Evolutionary conservation across 2,797 vertebrate species (phyloP).

Genomic region (Coregonus suidteri): DNA sequence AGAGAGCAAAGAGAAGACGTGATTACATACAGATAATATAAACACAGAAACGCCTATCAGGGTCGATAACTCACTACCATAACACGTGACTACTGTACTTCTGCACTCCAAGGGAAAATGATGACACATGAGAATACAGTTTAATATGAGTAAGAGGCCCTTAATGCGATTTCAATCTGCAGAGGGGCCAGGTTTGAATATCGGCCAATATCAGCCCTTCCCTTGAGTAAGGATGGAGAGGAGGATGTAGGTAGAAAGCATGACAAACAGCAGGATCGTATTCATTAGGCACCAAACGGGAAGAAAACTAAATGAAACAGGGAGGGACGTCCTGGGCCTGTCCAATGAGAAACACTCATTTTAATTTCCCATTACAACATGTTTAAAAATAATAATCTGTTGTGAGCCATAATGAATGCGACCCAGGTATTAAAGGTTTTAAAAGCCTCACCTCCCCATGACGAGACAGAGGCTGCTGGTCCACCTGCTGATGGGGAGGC

Average conservation of each 20-base stretch:
- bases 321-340: not conserved
- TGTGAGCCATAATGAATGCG: no score
- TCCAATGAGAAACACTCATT: not conserved
- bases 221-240: not conserved
- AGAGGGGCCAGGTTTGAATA: slow-evolving; percentile 15
- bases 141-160: slow-evolving; percentile 23
- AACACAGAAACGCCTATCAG: no score
- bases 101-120: not conserved
- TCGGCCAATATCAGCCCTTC: not conserved
- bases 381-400: no score
- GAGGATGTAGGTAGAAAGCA: not conserved
- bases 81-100: not conserved
- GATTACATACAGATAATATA: no score
- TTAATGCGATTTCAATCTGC: slow-evolving; percentile 22
- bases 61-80: not conserved
- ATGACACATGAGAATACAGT: not conserved
- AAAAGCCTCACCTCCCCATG: slow-evolving; percentile 91
- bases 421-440: no score
- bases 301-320: not conserved
- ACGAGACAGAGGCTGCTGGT: slow-evolving; percentile 71
- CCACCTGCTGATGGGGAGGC: slow-evolving; percentile 66
- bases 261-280: not conserved
- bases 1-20: not conserved
- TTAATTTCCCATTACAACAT: no score
- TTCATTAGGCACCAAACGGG: not conserved